A percentile compares a stretch with the other conserved stretches of the same genome.
Conservation (phyloP, 2,888 invertebrate species). For the Zygogramma bicolorata region DNA sequence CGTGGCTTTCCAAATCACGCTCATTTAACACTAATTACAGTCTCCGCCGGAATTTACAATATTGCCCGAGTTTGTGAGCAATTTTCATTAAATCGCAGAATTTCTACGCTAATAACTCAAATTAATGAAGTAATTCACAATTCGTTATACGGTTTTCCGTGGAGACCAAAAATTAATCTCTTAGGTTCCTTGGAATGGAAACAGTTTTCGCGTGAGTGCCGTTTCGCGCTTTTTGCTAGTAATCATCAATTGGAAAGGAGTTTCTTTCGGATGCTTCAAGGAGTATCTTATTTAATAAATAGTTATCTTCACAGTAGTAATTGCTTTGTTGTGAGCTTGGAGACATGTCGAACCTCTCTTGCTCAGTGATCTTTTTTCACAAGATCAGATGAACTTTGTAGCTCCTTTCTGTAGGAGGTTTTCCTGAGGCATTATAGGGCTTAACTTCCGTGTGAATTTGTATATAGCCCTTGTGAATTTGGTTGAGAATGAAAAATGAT, state of each 20-base stretch:
- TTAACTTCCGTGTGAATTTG: too few relatives aligned
- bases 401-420: too few relatives aligned
- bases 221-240: background rate
- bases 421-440: too few relatives aligned
- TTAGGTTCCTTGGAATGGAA: constrained; percentile 34
- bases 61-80: constrained; percentile 25
- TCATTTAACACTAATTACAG: constrained; percentile 17
- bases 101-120: constrained; percentile 55
- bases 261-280: too few relatives aligned
- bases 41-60: constrained; percentile 9
- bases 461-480: too few relatives aligned
- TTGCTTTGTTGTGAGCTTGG: too few relatives aligned
- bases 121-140: constrained; percentile 57
- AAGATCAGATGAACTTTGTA: too few relatives aligned
- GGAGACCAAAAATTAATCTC: constrained; percentile 53
- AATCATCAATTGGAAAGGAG: background rate
- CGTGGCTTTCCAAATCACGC: constrained; percentile 1
- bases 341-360: too few relatives aligned
- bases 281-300: too few relatives aligned
- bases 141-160: constrained; percentile 50
- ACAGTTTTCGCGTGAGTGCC: background rate
- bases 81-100: constrained; percentile 52
- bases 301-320: too few relatives aligned
- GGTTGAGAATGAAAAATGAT: too few relatives aligned
- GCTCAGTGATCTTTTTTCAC: too few relatives aligned